Base-by-base conservation (phyloP, 2,888 invertebrate genomes). In the Apamea anceps region DNA sequence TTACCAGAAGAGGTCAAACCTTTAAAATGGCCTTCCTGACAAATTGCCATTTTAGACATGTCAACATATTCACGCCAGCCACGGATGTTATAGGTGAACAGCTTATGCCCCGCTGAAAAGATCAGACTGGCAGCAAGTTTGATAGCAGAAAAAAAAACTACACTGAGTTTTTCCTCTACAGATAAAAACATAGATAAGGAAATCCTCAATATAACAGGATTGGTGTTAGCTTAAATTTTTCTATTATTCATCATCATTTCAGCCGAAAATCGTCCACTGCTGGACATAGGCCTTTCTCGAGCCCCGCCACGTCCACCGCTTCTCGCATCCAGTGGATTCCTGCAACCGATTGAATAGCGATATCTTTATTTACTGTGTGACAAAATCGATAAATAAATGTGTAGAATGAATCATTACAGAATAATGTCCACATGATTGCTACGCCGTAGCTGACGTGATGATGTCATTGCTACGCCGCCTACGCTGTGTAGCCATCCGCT, bases 361-460 rank as follows among this genome's bases (percentile, higher is more conserved):
- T 42, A 32, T 25, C 13, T 37, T 57, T 70, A n/a, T 15, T 76
- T 21, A n/a, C 13, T 13, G 2, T 63, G 21, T 28, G 21, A 60
- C 37, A 15, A 48, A 25, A 51, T 75, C 12, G 32, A 57, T 54
- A 54, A 45, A 13, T 45, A 67, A 51, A n/a, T 25, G 13, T 37
- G 32, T 51, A 1, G 28, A 48, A 57, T 54, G 37, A 48, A 62
- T 72, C 37, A 72, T 82, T 25, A n/a, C 1, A 62, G 54, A 62
- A 21, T 63, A 60, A 45, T 63, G 63, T 79, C 13, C 18, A 21
- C n/a, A 48, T 5, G n/a, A 45, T 72, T 72, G 80, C 85, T 84
- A 85, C 84, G 84, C 25, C 82, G 84, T 81, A 84, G 85, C 74
- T 18, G 42, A 32, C 10, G 25, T 37, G n/a, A 42, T 74, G 81